These are phyloP conservation scores for Drosophila quadrilineata DNA, from an alignment of 1,140 invertebrate genomes.

Conservation along the genomic window DNA sequence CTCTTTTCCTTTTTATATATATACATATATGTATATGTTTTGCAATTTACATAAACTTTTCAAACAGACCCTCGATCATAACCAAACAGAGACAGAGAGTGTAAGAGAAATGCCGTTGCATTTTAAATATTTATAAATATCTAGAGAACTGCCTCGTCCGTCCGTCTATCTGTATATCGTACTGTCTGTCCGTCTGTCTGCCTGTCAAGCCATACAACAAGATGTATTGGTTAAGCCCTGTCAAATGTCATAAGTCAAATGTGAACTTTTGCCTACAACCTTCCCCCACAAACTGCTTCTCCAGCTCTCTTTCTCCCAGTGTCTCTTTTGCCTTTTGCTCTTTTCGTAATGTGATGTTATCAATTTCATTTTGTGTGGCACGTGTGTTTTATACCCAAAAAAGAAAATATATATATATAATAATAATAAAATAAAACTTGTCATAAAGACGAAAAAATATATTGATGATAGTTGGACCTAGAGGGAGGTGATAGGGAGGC, in stretches of 20 bases:
- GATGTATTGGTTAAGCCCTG: constrained; percentile 7
- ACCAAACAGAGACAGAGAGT: not conserved
- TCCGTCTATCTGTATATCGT: constrained; percentile 1
- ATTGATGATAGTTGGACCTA: not conserved
- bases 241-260: constrained; percentile 31
- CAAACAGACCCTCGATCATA: constrained; percentile 11
- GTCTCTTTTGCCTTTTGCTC: not conserved
- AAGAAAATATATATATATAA: no score
- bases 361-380: constrained; percentile 9
- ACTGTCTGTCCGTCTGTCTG: not conserved
- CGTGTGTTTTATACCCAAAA: constrained; percentile 1
- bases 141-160: not conserved
- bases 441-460: no score
- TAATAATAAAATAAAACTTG: no score
- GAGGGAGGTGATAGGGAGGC: not conserved
- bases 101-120: not conserved
- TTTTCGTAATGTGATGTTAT: constrained; percentile 19
- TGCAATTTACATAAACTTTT: constrained; percentile 10
- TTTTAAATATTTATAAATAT: constrained; percentile 31
- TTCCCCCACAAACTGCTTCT: not conserved
- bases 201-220: not conserved
- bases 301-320: not conserved
- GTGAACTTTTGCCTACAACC: constrained; percentile 19
- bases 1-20: no score
- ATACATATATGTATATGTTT: no score